Evolutionary conservation across 2,113 vertebrate species (phyloP), one percentile per base, ranked within the genome.

Genomic region (Bagarius yarrelli): DNA sequence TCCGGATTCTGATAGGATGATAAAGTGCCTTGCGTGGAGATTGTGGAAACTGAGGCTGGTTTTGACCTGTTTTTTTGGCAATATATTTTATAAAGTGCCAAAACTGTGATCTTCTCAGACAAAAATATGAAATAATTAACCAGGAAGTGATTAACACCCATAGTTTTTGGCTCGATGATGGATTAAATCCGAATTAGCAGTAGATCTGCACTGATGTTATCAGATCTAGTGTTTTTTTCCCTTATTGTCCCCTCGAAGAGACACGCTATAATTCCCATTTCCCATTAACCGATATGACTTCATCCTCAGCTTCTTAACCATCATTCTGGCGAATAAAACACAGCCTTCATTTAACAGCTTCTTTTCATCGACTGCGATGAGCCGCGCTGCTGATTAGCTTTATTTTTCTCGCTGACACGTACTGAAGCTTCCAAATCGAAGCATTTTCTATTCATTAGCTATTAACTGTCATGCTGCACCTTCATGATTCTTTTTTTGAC

Each of bases 271-370:
- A 53, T 40, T n/a, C n/a, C n/a, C n/a, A 67, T 67, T 76, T 76
- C n/a, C 77, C 70, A 78, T 70, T 44, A 53, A 63, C 25, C 27
- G 36, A 59, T 74, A 27, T 76, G 77, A 72, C 81, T n/a, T n/a
- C 19, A 64, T 66, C 50, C 66, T 76, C 72, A 83, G 80, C 52
- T 76, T 77, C 73, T 77, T 69, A 81, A 61, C 71, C 76, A 76
- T 77, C 34, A 34, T 25, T 44, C 72, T 83, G 71, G 80, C 50
- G 56, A 82, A 85, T 70, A 79, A 64, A 64, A 82, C 30, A 76
- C 2, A 57, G 56, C 63, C 78, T 56, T 59, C 23, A 16, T 76
- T 25, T 25, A 50, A 72, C 61, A 64, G 59, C 71, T 64, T 76
- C 75, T 47, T 52, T 74, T 70, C n/a, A 27, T 82, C 27, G 3